Base-by-base conservation (phyloP, 2,888 invertebrate species). In the Volucella zonaria region DNA sequence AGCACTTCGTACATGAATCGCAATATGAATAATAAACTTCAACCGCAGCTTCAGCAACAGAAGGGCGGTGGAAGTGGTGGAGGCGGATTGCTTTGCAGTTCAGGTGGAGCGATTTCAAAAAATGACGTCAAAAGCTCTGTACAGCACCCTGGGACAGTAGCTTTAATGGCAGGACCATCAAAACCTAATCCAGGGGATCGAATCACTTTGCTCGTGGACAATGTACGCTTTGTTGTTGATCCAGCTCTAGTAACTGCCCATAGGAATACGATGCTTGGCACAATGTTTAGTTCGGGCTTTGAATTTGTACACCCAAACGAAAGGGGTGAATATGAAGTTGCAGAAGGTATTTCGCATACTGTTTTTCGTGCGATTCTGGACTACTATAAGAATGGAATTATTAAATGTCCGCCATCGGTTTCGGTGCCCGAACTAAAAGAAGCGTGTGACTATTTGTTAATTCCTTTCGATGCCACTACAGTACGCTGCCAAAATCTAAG, bases 241-340 rank as follows among this genome's bases (percentile, higher is more conserved):
- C 97, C 97, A 8, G 95, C 97, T 1, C 93, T 99, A 85, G 97
- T 99, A 89, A 96, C 97, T 10, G 96, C 97, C 2, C 97, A 99
- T 92, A 98, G 99, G 0, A 98, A 99, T 90, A 99, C 99, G 0
- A 99, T 99, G 99, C 93, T 99, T 43, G 99, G 99, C n/a, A 95
- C 98, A 88, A 99, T 99, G 99, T 99, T 99, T 89, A 97, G 97
- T 90, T 96, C 97, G 11, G 97, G 97, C 82, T 93, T 96, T 87
- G 98, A 96, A 89, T 97, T 98, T 91, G 97, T 97, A 0, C 96
- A 97, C 89, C 96, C 98, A 0, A 99, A 99, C 90, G 98, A 98
- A 87, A 93, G 98, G 3, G 99, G 99, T 1, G 99, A 99, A 91
- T 99, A 96, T 91, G 98, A 99, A 90, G 97, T 98, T 38, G 99